Conservation (phyloP, 2,113 vertebrate genomes). For the Regulus satrapa region DNA sequence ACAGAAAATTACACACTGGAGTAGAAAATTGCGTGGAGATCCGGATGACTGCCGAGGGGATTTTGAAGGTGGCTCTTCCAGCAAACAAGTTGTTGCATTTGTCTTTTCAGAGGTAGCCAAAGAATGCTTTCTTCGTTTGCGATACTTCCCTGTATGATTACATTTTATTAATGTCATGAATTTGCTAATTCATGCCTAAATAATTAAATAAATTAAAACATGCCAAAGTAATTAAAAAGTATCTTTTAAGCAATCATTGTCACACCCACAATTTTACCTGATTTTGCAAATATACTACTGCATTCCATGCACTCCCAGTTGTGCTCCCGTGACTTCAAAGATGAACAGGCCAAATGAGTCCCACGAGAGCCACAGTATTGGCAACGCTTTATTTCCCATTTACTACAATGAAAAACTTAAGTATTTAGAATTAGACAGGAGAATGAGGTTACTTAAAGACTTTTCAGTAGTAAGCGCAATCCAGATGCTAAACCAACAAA, state of each 20-base stretch:
- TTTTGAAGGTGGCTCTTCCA: slow-evolving; percentile 76
- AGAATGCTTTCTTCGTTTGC: slow-evolving; percentile 55
- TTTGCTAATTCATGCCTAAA: neutral
- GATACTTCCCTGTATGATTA: slow-evolving; percentile 56
- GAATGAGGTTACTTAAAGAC: neutral
- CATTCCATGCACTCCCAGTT: slow-evolving; percentile 91
- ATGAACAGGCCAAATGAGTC: slow-evolving; percentile 89
- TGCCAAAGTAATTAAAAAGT: neutral
- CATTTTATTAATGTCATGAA: neutral
- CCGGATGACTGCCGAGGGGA: slow-evolving; percentile 65
- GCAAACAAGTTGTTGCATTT: slow-evolving; percentile 50
- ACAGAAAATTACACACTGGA: slow-evolving; percentile 68
- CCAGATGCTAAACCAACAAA: neutral
- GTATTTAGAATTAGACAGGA: neutral
- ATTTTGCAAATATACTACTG: slow-evolving; percentile 74
- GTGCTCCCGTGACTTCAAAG: slow-evolving; percentile 71
- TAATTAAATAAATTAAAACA: neutral
- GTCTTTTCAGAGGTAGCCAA: slow-evolving; percentile 53
- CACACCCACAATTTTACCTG: slow-evolving; percentile 72
- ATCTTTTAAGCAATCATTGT: neutral
- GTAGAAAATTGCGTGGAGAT: slow-evolving; percentile 47
- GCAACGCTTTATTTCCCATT: slow-evolving; percentile 89
- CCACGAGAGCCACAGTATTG: slow-evolving; percentile 89
- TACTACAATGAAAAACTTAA: slow-evolving; percentile 68
- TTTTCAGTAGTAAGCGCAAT: neutral